Evolutionary conservation across 2,113 vertebrate genomes (phyloP), one percentile per base, ranked within the genome.

Genomic region (Echinops telfairi): DNA sequence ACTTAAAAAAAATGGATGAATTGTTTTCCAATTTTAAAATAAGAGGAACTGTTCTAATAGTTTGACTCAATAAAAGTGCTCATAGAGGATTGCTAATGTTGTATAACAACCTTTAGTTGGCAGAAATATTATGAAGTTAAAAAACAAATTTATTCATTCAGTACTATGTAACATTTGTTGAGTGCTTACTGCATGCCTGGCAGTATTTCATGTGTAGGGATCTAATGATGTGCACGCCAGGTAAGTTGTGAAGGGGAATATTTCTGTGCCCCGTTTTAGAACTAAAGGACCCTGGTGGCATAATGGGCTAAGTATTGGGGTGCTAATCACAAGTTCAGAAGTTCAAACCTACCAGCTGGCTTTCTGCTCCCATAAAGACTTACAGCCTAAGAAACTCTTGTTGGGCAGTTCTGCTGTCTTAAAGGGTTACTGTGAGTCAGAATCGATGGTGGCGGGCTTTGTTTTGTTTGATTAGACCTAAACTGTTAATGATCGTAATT

Each of bases 41-140:
- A 43, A 82, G 14, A 83, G 83, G 68, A 89, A 31, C 27, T 86
- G 8, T 94, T 95, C n/a, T 62, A 71, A 91, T 76, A 71, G 16
- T 33, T 33, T 79, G 62, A 43, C 31, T 79, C 57, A 86, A 47
- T 47, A 47, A 47, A 87, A 43, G 43, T 14, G 71, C 62, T 12
- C 27, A 71, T 70, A 81, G 86, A 40, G 40, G 40, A 40, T 40
- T 40, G 40, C 40, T 40, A 40, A 7, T 40, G 40, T 40, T 40
- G 40, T 40, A 40, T 40, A 40, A 83, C 31, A 76, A 17, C 40
- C 11, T 83, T 23, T 83, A 75, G 29, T 87, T 83, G 57, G 78
- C 33, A 92, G 60, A 83, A 78, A 25, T 36, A 91, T 71, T 36
- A 91, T 71, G 66, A 95, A 95, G 27, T 86, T 91, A 84, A 94